Evolutionary conservation across 2,888 invertebrate genomes (phyloP), one percentile per base, ranked within the genome.

Genomic region (Lasioglossum calceatum): DNA sequence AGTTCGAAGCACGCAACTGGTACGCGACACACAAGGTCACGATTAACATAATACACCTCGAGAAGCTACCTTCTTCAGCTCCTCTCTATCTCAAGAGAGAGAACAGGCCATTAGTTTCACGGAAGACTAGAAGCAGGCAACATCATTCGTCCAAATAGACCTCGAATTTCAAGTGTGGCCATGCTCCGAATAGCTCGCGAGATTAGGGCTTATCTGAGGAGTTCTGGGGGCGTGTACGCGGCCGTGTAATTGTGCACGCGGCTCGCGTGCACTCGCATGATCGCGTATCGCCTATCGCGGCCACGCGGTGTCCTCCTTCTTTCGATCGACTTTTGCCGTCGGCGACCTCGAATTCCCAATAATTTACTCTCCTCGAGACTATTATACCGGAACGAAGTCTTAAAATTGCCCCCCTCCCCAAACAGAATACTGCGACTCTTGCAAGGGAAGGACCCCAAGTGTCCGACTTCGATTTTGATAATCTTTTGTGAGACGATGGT

Each of bases 181-280:
- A 27, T n/a, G 81, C 88, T 79, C 71, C 61, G 83, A 88, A 88
- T 87, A 85, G 81, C 88, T 79, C 32, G n/a, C 58, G 50, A 42
- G 87, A 88, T 88, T 79, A 75, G 58, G 47, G 39, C 78, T 84
- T 88, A 88, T 88, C 88, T 79, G 80, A 27, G 77, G 77, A 42
- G 73, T 79, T 36, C 70, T 58, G 84, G 87, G 85, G 88, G 88
- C 86, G 88, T 85, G 83, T 71, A 73, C 79, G 73, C 71, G 61
- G 36, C 36, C 79, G 27, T 67, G 79, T 75, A 88, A 77, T 83
- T 84, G 74, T 81, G 83, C 79, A 76, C 75, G 78, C 80, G 67
- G 23, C 72, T n/a, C 39, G n/a, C 79, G 81, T 78, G 71, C 79
- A 50, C 78, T 39, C 50, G 78, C 72, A 79, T 64, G 78, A 32